Evolutionary conservation across 2,888 invertebrate genomes (phyloP), one percentile per base, ranked within the genome.

Genomic region (Himalopsyche kuldschensis): DNA sequence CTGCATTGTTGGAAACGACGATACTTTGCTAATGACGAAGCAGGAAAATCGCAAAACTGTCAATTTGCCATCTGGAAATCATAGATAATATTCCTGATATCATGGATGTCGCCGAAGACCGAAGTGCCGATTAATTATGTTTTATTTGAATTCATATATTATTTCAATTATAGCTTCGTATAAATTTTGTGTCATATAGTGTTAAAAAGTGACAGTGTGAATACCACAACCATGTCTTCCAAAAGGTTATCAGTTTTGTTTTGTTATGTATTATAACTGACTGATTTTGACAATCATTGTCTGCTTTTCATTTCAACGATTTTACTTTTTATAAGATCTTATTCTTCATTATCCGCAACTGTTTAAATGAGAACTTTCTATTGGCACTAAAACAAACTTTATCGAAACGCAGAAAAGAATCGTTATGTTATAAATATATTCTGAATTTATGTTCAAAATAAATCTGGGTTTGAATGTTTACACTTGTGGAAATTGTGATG

Each of bases 171-270:
- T 35, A 76, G 17, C 41, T 76, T 35, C 11, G 32, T 11, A 76
- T 35, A 24, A 76, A 32, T 35, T 76, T 24, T 76, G 76, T 76
- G 35, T 76, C 32, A 76, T 76, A 76, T 76, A 76, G 32, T 41
- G 20, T 32, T 76, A 31, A 76, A 32, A 76, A 35, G n/a, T 35
- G 20, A 32, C n/a, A 5, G 20, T 20, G 24, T 35, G 15, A 27
- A 69, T 69, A 46, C 78, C 27, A 30, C 55, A 41, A 55, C 80
- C n/a, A 84, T 84, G 84, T 84, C 84, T 80, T 77, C 84, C 41
- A 82, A 84, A 80, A 84, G 84, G 84, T 84, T 82, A 80, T 81
- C 79, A n/a, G 32, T 20, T 35, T 75, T 41, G 35, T 80, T 55
- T 75, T 76, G 76, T 35, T 32, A 10, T 76, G 41, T 17, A 76